Percentiles rank a stretch among this genome's conserved stretches.
These are phyloP conservation scores for Harpalus rufipes DNA, from an alignment of 2,888 invertebrate genomes.

Conservation along the genomic window DNA sequence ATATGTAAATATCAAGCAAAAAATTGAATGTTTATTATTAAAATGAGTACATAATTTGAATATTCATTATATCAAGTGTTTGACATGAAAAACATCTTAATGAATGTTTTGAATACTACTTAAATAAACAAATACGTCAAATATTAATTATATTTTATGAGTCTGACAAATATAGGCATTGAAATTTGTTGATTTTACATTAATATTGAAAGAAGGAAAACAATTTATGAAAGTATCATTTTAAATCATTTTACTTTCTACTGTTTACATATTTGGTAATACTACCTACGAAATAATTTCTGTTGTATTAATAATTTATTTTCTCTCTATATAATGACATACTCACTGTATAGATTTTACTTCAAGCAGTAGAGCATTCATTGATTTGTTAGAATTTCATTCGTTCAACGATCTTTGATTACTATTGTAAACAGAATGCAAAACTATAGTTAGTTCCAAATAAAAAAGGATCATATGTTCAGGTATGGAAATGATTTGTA, in stretches of 20 bases:
- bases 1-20: too few relatives aligned
- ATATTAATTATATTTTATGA: background rate
- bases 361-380: background rate
- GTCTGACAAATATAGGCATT: background rate
- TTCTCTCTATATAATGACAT: background rate
- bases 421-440: background rate
- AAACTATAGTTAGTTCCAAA: background rate
- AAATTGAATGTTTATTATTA: background rate
- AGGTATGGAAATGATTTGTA: too few relatives aligned
- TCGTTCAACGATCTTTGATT: background rate
- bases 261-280: background rate
- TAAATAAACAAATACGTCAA: background rate
- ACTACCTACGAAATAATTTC: conserved; percentile 1
- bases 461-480: too few relatives aligned
- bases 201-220: background rate
- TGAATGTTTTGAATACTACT: background rate
- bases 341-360: background rate
- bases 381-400: background rate
- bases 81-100: background rate
- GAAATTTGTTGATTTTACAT: conserved; percentile 4
- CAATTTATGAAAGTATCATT: conserved; percentile 6
- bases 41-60: background rate
- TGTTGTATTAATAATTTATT: conserved; percentile 7
- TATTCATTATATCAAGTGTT: background rate
- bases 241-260: conserved; percentile 4